Conservation (phyloP, 1,140 invertebrate genomes). For the Andrena cerasifolii region DNA sequence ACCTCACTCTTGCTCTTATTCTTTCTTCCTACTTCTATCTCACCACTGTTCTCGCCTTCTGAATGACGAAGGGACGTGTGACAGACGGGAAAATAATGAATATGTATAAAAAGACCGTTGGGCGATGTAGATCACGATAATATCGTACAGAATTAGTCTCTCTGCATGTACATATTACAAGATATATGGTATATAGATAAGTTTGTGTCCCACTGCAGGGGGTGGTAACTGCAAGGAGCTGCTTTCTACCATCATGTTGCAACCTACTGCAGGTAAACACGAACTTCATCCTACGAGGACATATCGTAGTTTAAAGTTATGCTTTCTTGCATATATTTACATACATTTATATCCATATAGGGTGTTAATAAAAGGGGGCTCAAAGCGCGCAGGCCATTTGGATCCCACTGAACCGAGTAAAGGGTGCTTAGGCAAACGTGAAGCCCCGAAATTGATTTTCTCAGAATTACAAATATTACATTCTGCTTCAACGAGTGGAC, state of each 20-base stretch:
- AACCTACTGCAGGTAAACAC: conserved; percentile 83
- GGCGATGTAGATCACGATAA: conserved; percentile 67
- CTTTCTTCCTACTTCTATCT: conserved; percentile 48
- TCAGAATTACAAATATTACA: too few relatives aligned
- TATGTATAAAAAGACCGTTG: conserved; percentile 20
- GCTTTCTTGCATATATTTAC: conserved; percentile 75
- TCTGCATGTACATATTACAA: conserved; percentile 74
- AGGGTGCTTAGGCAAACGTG: too few relatives aligned
- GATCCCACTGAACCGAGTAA: too few relatives aligned
- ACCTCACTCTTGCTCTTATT: conserved; percentile 65
- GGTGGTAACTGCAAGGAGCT: conserved; percentile 83
- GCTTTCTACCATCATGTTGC: conserved; percentile 81
- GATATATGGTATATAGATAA: conserved; percentile 82
- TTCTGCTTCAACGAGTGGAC: too few relatives aligned
- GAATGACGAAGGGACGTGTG: conserved; percentile 58
- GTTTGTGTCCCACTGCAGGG: conserved; percentile 83
- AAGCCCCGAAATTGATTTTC: too few relatives aligned
- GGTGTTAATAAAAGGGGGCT: not conserved
- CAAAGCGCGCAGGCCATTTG: too few relatives aligned
- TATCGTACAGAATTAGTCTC: conserved; percentile 74
- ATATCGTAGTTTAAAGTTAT: conserved; percentile 79
- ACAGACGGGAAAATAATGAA: conserved; percentile 33
- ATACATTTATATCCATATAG: conserved; percentile 6
- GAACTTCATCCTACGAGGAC: conserved; percentile 81
- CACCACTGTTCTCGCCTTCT: conserved; percentile 56